Conservation (phyloP, 2,888 invertebrate genomes). For the Nephrotoma flavescens region DNA sequence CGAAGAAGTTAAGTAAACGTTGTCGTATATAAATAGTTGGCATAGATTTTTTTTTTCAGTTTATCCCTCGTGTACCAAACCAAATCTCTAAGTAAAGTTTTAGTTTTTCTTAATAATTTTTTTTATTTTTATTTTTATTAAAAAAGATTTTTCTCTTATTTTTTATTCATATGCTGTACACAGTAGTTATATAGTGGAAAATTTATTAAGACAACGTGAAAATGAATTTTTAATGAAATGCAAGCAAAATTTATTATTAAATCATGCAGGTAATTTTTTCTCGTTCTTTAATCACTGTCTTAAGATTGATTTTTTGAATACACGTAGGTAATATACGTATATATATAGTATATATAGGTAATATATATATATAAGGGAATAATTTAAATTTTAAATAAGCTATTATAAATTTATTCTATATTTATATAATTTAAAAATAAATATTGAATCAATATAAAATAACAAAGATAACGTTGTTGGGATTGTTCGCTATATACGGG, state of each 20-base stretch:
- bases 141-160: background rate
- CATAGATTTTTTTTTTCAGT: background rate
- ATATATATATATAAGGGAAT: background rate
- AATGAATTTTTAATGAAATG: background rate
- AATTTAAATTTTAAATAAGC: background rate
- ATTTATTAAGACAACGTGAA: background rate
- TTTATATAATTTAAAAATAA: background rate
- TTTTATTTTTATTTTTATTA: background rate
- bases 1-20: background rate
- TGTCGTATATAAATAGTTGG: background rate
- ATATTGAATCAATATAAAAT: background rate
- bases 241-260: background rate
- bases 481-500: background rate
- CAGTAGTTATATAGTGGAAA: background rate
- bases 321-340: background rate
- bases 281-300: background rate
- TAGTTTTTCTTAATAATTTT: background rate
- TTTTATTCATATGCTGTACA: background rate
- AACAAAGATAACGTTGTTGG: background rate
- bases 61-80: background rate
- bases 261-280: background rate
- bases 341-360: background rate
- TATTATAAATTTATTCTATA: background rate
- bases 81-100: background rate
- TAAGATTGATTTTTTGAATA: background rate